phyloP scores from a whole-genome alignment of 2,888 invertebrate species.

The Chaetogeoica ovagalla region DNA sequence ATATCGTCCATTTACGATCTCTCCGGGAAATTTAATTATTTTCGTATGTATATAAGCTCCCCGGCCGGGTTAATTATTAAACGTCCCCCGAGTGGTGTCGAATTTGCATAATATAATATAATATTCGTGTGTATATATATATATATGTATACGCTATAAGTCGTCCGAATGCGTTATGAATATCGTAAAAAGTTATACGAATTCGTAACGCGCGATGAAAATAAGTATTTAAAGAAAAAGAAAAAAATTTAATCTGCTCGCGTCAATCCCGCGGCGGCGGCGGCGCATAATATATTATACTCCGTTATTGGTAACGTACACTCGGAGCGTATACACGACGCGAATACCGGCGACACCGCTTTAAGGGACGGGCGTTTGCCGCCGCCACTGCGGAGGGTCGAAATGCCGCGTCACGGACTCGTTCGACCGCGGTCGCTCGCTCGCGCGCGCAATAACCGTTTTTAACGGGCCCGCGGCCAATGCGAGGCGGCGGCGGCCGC shows the following conservation, averaged over 20 bases:
- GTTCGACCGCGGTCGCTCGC: conserved; percentile 11
- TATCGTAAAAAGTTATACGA: conserved; percentile 43
- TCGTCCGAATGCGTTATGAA: neutral
- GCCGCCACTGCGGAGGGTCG: neutral
- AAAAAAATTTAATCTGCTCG: too few relatives aligned
- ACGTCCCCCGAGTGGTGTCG: neutral
- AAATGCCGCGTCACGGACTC: conserved; percentile 11
- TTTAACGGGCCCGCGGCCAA: conserved; percentile 44
- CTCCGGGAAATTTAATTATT: conserved; percentile 19
- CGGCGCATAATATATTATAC: neutral
- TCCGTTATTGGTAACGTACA: neutral
- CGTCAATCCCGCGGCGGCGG: neutral
- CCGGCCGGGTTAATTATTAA: neutral
- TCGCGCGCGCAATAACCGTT: conserved; percentile 29
- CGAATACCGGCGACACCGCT: too few relatives aligned
- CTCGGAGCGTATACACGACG: neutral
- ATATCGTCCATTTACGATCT: conserved; percentile 23
- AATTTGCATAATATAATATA: conserved; percentile 5
- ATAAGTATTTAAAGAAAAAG: too few relatives aligned
- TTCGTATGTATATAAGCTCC: neutral
- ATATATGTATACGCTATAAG: neutral
- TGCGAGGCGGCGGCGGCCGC: too few relatives aligned
- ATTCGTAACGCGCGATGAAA: neutral
- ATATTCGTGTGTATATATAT: too few relatives aligned
- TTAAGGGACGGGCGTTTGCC: too few relatives aligned